These are phyloP conservation scores for Raillietiella orientalis DNA, from an alignment of 2,888 invertebrate species.

Conservation along the genomic window DNA sequence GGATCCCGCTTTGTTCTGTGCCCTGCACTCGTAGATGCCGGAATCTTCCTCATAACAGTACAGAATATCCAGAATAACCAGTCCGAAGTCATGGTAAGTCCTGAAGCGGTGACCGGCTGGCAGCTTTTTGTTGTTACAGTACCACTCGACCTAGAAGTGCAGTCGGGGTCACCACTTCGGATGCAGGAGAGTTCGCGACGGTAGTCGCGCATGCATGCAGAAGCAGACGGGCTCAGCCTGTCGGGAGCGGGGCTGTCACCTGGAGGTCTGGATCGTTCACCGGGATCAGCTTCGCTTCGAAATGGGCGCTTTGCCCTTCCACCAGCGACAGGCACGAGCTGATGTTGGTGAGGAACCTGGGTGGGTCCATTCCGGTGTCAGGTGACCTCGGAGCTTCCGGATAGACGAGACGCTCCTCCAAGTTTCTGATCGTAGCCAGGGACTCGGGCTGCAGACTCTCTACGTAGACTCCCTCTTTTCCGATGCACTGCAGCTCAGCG, in stretches of 20 bases:
- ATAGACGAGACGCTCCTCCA: conserved; percentile 33
- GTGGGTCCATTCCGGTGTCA: conserved; percentile 34
- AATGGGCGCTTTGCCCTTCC: conserved; percentile 73
- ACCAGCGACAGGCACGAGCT: conserved; percentile 46
- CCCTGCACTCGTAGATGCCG: conserved; percentile 71
- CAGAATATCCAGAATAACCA: conserved; percentile 73
- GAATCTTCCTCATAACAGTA: conserved; percentile 91
- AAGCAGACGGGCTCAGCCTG: too few species aligned
- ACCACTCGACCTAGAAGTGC: conserved; percentile 48
- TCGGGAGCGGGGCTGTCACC: too few species aligned
- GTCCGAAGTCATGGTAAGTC: conserved; percentile 90
- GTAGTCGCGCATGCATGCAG: too few species aligned
- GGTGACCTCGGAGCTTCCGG: conserved; percentile 21
- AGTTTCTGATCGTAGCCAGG: conserved; percentile 48
- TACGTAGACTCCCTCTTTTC: conserved; percentile 49
- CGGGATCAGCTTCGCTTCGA: conserved; percentile 60
- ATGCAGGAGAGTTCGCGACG: too few species aligned
- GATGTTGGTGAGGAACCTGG: conserved; percentile 63
- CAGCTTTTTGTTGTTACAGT: conserved; percentile 62
- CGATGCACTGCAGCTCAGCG: conserved; percentile 45
- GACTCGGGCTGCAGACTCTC: conserved; percentile 75
- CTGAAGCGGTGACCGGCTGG: conserved; percentile 84
- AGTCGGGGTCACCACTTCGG: too few species aligned
- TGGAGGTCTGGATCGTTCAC: conserved; percentile 74
- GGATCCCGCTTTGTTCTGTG: conserved; percentile 61